Evolutionary conservation across 2,797 vertebrate species (phyloP).

Genomic region (Fistularia commersonii): DNA sequence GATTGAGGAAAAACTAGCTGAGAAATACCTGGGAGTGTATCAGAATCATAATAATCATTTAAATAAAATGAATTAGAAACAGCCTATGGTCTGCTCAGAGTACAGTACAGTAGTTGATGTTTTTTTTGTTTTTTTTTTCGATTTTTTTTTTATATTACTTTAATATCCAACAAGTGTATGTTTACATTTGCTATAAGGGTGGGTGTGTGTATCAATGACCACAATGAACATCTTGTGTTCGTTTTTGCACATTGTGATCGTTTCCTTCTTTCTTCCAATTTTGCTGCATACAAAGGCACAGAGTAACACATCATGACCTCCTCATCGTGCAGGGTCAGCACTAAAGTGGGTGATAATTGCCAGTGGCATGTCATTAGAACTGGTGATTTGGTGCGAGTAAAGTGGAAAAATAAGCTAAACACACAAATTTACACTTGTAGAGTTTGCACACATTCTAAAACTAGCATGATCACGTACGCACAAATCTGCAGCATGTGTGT

Average conservation of each 20-base stretch:
- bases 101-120: too few species aligned
- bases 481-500: conserved; percentile 1
- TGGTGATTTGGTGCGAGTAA: conserved; percentile 71
- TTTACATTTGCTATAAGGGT: conserved; percentile 31
- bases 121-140: too few species aligned
- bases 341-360: conserved; percentile 78
- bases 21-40: too few species aligned
- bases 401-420: conserved; percentile 56
- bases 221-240: conserved; percentile 62
- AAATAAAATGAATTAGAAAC: too few species aligned
- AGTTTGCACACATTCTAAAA: conserved; percentile 8
- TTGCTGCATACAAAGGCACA: conserved; percentile 61
- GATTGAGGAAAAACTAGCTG: too few species aligned
- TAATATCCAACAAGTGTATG: conserved; percentile 21
- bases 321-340: conserved; percentile 68
- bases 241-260: conserved; percentile 63
- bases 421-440: conserved; percentile 32
- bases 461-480: conserved; percentile 3
- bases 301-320: conserved; percentile 62
- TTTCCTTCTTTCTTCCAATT: conserved; percentile 43
- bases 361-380: conserved; percentile 76
- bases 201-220: too few species aligned
- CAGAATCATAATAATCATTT: too few species aligned
- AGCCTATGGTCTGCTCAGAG: too few species aligned
- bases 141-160: too few species aligned